These are phyloP conservation scores for Himalopsyche kuldschensis DNA, from an alignment of 2,888 invertebrate species.

Conservation along the genomic window DNA sequence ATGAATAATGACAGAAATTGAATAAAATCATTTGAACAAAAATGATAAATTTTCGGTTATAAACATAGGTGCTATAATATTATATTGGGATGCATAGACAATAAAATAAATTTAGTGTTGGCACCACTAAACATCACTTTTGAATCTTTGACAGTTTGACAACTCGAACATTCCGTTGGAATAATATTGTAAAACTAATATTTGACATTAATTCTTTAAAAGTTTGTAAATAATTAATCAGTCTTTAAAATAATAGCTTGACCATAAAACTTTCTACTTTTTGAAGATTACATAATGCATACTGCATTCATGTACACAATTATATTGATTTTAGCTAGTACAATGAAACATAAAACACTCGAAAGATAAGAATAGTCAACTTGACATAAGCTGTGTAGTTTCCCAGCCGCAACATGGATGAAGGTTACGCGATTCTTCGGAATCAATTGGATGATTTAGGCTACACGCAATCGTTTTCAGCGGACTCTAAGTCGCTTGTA, in stretches of 20 bases:
- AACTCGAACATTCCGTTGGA: background rate
- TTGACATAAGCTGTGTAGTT: background rate
- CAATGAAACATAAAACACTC: background rate
- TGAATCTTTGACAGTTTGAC: background rate
- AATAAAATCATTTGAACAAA: too few relatives aligned
- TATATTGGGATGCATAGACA: too few relatives aligned
- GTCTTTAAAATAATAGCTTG: background rate
- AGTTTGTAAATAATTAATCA: background rate
- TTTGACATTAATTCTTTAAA: background rate
- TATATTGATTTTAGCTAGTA: background rate
- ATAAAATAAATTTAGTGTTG: background rate
- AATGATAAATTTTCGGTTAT: too few relatives aligned
- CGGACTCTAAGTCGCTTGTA: constrained; percentile 79
- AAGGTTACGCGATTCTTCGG: constrained; percentile 44
- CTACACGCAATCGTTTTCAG: constrained; percentile 73
- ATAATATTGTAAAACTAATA: background rate
- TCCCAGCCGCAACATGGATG: constrained; percentile 27
- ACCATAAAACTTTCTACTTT: background rate
- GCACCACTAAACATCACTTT: background rate
- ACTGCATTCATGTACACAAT: background rate
- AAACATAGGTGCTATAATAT: too few relatives aligned
- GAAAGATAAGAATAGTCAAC: background rate
- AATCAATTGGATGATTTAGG: constrained; percentile 81
- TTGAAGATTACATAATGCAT: background rate
- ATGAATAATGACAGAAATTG: too few relatives aligned